These are phyloP conservation scores for Dendrolimus houi DNA, from an alignment of 2,888 invertebrate species.

Conservation along the genomic window DNA sequence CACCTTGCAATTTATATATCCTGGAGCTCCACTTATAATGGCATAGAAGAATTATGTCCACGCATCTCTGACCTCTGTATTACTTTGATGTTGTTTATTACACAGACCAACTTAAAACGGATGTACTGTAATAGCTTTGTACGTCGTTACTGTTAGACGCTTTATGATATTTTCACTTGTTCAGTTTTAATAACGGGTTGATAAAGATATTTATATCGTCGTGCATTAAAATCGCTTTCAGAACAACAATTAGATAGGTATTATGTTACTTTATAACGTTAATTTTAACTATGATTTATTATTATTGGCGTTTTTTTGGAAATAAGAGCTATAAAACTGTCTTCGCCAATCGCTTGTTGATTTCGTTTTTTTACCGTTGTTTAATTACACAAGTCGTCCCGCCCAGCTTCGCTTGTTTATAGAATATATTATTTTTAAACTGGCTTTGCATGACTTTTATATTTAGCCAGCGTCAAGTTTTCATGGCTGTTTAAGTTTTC, in stretches of 20 bases:
- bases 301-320: too few species aligned
- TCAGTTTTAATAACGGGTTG: constrained; percentile 38
- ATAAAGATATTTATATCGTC: constrained; percentile 15
- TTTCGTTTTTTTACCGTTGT: too few species aligned
- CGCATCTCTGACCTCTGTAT: constrained; percentile 32
- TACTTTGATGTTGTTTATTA: constrained; percentile 30
- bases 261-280: too few species aligned
- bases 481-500: too few species aligned
- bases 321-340: too few species aligned
- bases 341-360: too few species aligned
- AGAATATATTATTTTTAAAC: too few species aligned
- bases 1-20: constrained; percentile 17
- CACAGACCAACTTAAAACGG: constrained; percentile 33
- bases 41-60: constrained; percentile 33
- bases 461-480: too few species aligned
- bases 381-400: too few species aligned
- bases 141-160: constrained; percentile 36
- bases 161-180: constrained; percentile 39
- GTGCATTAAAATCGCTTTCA: constrained; percentile 5
- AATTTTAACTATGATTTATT: too few species aligned
- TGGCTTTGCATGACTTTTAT: too few species aligned
- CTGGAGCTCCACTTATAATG: constrained; percentile 27
- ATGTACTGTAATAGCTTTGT: constrained; percentile 23
- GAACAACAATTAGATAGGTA: constrained; percentile 6
- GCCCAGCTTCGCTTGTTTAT: too few species aligned